These are phyloP conservation scores for Synanthedon tipuliformis DNA, from an alignment of 2,888 invertebrate species.

Conservation along the genomic window DNA sequence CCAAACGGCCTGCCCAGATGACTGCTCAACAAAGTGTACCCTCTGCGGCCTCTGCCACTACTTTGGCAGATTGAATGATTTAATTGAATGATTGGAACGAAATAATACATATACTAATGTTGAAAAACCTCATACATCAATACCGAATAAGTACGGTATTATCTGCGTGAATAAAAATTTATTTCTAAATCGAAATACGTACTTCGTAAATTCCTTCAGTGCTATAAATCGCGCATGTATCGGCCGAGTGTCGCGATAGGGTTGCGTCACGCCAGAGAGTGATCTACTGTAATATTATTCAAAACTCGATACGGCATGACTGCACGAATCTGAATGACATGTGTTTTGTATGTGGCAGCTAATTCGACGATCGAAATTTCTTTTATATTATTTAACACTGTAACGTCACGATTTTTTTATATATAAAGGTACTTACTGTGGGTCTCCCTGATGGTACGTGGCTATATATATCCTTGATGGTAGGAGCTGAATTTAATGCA, in stretches of 20 bases:
- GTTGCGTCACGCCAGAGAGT: constrained; percentile 14
- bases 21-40: too few species aligned
- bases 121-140: neutral
- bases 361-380: constrained; percentile 3
- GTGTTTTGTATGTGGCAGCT: constrained; percentile 2
- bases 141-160: constrained; percentile 3
- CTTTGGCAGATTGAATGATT: too few species aligned
- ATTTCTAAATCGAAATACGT: constrained; percentile 12
- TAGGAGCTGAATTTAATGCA: too few species aligned
- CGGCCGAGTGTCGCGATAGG: constrained; percentile 18
- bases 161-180: constrained; percentile 15
- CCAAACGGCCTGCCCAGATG: too few species aligned
- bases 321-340: constrained; percentile 3
- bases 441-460: too few species aligned
- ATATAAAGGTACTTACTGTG: too few species aligned
- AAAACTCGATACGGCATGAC: constrained; percentile 7
- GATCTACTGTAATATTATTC: constrained; percentile 28
- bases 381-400: too few species aligned
- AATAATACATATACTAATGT: too few species aligned
- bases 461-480: too few species aligned
- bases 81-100: too few species aligned
- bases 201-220: constrained; percentile 14
- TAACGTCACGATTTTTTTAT: too few species aligned
- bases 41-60: too few species aligned
- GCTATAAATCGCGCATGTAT: constrained; percentile 24